Base-by-base conservation (phyloP, 2,113 vertebrate genomes). In the Chloropsis hardwickii region DNA sequence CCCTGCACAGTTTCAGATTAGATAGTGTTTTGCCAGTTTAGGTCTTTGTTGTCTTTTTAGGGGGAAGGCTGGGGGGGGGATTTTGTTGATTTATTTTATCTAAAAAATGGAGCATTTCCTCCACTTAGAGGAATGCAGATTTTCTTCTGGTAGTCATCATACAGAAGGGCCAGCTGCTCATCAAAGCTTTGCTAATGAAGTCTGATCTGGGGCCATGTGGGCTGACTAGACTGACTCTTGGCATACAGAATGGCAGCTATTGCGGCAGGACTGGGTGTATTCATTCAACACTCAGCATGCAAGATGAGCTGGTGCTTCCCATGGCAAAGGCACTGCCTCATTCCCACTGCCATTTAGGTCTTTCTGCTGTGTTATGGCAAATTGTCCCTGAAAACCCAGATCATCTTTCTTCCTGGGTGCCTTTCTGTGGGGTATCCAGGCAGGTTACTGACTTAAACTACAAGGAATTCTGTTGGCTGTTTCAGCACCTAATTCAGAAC, bases 221-320 rank as follows among this genome's bases (percentile, higher is more conserved):
- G 13, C 25, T 70, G 40, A 29, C 12, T 33, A 31, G 60, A 56
- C 23, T 44, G 37, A 37, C 58, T 69, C 35, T 42, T 11, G 4
- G 9, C 16, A 5, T 6, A 7, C 10, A n/a, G 57, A 70, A 12
- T 51, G 8, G 5, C 19, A 48, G 37, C 29, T 31, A 82, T 64
- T 56, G 28, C 50, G 58, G 29, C 8, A 69, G 31, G 19, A 57
- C 5, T 39, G 14, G n/a, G 20, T 39, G 33, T 14, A n/a, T 13
- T 12, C 31, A 17, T 2, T 0, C 17, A 22, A 6, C 48, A 50
- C 15, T 31, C 29, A 61, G 18, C 2, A 5, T 1, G 5, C 14
- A 29, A 56, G 39, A 42, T 37, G 24, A 84, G 33, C 47, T 58
- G 48, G 6, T 47, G 5, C 28, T 54, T 79, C 65, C 17, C 16